Percentiles rank a stretch among this genome's conserved stretches.
phyloP scores from a whole-genome alignment of 2,113 vertebrate species.

The Leptosomus discolor region DNA sequence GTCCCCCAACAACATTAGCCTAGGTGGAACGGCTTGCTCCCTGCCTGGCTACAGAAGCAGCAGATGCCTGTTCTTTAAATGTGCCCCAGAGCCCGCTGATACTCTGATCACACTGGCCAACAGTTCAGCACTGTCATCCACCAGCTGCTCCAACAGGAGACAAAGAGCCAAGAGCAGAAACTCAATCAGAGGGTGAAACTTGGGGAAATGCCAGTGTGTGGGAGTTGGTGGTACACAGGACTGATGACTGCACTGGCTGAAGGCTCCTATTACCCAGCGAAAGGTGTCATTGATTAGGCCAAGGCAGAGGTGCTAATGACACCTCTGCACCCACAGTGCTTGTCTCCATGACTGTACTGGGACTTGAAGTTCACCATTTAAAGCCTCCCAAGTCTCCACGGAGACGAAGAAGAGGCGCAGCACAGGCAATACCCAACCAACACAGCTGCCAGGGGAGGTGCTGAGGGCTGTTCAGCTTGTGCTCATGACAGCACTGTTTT shows the following conservation, averaged over 20 bases:
- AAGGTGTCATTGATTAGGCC: too few relatives aligned
- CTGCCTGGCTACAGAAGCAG: neutral
- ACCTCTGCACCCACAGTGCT: neutral
- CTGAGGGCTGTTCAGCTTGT: neutral
- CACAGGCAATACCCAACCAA: too few relatives aligned
- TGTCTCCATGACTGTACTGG: neutral
- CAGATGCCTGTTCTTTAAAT: neutral
- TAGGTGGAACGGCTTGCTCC: neutral
- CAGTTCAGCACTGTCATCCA: too few relatives aligned
- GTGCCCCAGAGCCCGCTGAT: neutral
- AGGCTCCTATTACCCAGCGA: neutral
- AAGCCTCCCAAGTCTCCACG: neutral
- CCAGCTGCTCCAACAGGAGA: neutral
- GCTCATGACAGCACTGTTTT: neutral
- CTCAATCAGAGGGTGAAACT: neutral
- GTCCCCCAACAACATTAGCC: neutral
- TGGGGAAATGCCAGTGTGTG: fast-evolving
- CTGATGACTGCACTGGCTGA: neutral
- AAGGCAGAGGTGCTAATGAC: neutral
- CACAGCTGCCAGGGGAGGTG: neutral
- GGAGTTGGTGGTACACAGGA: too few relatives aligned
- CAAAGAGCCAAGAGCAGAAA: too few relatives aligned
- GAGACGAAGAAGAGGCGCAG: too few relatives aligned
- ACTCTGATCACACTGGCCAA: fast-evolving
- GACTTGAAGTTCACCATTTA: neutral